phyloP scores from a whole-genome alignment of 2,113 vertebrate species.

The Gavia stellata region DNA sequence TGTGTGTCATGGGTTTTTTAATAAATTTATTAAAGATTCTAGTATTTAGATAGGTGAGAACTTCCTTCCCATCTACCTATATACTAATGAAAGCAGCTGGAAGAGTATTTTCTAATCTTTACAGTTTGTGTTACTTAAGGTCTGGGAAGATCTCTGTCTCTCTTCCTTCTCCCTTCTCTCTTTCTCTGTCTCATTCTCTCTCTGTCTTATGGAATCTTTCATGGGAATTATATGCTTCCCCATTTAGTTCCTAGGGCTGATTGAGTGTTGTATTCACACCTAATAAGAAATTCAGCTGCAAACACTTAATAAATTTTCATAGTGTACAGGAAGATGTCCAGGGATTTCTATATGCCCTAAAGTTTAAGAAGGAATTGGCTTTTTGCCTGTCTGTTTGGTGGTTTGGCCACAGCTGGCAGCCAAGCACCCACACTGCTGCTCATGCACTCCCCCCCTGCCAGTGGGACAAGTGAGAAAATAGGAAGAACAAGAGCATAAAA shows the following conservation, averaged over 20 bases:
- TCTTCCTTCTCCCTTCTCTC: rapidly evolving
- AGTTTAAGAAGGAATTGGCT: not conserved
- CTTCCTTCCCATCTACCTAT: not conserved
- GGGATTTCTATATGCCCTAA: not conserved
- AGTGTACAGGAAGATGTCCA: not conserved
- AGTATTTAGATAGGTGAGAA: not conserved
- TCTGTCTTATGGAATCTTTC: not conserved
- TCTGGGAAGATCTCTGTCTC: not conserved
- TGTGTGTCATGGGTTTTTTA: not conserved
- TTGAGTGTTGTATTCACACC: not conserved
- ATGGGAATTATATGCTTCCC: not conserved
- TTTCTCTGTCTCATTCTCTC: not conserved
- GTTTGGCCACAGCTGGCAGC: not conserved
- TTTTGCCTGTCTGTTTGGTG: not conserved
- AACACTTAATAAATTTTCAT: not conserved
- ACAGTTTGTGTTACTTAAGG: not conserved
- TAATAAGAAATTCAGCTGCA: not conserved
- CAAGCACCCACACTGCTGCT: not conserved
- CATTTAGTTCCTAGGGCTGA: not conserved
- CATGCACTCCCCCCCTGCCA: not conserved
- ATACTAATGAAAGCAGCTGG: not conserved
- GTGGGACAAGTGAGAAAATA: not conserved
- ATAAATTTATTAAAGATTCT: not conserved
- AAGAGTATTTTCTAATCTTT: not conserved
- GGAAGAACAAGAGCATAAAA: not conserved